Evolutionary conservation across 2,888 invertebrate species (phyloP).

Genomic region (Dicranocentrus wangi): DNA sequence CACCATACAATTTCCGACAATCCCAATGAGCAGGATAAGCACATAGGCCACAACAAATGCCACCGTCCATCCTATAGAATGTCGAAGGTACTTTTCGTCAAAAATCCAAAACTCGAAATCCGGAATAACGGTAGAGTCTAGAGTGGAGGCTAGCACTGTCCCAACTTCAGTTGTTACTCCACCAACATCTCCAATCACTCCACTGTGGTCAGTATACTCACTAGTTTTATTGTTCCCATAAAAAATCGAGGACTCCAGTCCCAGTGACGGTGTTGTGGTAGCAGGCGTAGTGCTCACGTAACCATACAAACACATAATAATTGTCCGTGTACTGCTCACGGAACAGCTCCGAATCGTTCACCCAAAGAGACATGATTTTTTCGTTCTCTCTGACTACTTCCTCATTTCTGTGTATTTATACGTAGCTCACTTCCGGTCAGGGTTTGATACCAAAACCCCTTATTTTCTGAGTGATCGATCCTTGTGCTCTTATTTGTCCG

Average conservation of each 20-base stretch:
- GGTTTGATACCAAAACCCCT: too few relatives aligned
- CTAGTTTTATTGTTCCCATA: not conserved
- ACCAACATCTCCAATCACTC: too few relatives aligned
- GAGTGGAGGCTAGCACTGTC: too few relatives aligned
- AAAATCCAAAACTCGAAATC: not conserved
- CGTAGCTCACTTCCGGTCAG: too few relatives aligned
- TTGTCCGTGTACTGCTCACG: not conserved
- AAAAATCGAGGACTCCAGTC: not conserved
- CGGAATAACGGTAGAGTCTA: not conserved
- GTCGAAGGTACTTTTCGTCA: constrained; percentile 68
- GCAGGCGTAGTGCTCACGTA: not conserved
- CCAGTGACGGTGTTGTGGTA: not conserved
- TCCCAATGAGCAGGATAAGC: constrained; percentile 74
- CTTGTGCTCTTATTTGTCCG: too few relatives aligned
- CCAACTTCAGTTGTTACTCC: too few relatives aligned
- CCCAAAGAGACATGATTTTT: not conserved
- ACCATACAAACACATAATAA: not conserved
- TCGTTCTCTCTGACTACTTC: too few relatives aligned
- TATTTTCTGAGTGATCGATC: too few relatives aligned
- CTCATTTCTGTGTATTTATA: not conserved
- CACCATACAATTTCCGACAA: constrained; percentile 73
- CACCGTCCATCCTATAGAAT: constrained; percentile 73
- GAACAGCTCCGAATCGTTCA: not conserved
- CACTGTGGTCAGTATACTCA: too few relatives aligned
- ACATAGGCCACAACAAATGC: constrained; percentile 74